Evolutionary conservation across 2,113 vertebrate species (phyloP), one percentile per base, ranked within the genome.

Genomic region (Scalopus aquaticus): DNA sequence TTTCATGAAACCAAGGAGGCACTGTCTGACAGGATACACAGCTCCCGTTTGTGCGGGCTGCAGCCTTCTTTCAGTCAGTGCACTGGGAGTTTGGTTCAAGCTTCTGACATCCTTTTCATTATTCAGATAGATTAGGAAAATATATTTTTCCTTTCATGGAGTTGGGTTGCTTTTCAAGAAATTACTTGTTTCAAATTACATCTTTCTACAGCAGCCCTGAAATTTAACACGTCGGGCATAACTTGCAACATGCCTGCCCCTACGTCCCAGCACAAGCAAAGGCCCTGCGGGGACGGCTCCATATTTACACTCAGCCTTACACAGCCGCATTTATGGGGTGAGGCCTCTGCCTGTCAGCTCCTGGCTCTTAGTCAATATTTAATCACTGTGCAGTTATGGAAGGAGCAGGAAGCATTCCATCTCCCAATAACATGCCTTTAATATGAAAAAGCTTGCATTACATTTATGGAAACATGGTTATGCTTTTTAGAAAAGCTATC

Each of bases 341-440:
- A 91, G 93, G 94, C 84, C 3, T 1, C 93, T n/a, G 85, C 80
- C 74, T 96, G 96, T 96, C 97, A 90, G 17, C 90, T 35, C n/a
- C 74, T 65, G 82, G 93, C 93, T 96, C 88, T 79, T 39, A 81
- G 94, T 96, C 96, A 96, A 96, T 96, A 97, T 95, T 96, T 95
- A 97, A 97, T 97, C 94, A 91, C 90, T 2, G 51, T 73, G 88
- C 90, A 77, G 91, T 91, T 88, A 85, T 17, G 78, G 16, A 69
- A 87, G 79, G 73, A 77, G 89, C 93, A 90, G 84, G 85, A 92
- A 88, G 82, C 64, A 73, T 83, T 79, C 78, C 77, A 28, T 82
- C 88, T 95, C 88, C 93, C 58, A 44, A 62, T 80, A 94, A 84
- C 81, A 92, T 42, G 95, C 4, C 73, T 92, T 94, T 84, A 73